A percentile compares a stretch with the other conserved stretches of the same genome.
Conservation (phyloP, 1,140 invertebrate genomes). For the Panulirus ornatus region DNA sequence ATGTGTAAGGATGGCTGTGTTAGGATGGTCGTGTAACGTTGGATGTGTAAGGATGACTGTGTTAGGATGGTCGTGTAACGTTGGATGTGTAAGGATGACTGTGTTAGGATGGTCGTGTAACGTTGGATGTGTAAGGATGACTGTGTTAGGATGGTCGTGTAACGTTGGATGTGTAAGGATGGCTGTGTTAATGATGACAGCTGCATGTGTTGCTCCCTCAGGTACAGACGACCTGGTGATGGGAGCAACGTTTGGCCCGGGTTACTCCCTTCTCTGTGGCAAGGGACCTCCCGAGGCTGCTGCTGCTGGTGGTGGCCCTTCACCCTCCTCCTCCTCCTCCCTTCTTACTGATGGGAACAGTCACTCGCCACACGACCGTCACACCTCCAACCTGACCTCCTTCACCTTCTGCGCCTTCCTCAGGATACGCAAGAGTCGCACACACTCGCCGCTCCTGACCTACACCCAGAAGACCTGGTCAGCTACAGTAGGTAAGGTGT, state of each 20-base stretch:
- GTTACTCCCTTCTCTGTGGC: background rate
- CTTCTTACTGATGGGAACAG: background rate
- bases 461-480: background rate
- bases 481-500: slow-evolving; percentile 29
- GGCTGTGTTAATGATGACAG: too few species aligned
- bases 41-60: too few species aligned
- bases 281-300: background rate
- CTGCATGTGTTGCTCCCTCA: background rate
- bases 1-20: too few species aligned
- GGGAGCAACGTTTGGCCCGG: background rate
- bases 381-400: background rate
- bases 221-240: background rate
- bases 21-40: too few species aligned
- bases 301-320: background rate
- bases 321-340: too few species aligned
- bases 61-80: too few species aligned
- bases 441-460: slow-evolving; percentile 14
- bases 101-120: too few species aligned
- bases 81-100: too few species aligned
- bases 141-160: too few species aligned
- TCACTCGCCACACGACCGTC: background rate
- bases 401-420: slow-evolving; percentile 71
- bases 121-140: too few species aligned
- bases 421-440: slow-evolving; percentile 33
- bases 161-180: too few species aligned